Percentiles rank a stretch among this genome's conserved stretches.
phyloP scores from a whole-genome alignment of 1,140 invertebrate species.

The Drosophila pseudoobscura region DNA sequence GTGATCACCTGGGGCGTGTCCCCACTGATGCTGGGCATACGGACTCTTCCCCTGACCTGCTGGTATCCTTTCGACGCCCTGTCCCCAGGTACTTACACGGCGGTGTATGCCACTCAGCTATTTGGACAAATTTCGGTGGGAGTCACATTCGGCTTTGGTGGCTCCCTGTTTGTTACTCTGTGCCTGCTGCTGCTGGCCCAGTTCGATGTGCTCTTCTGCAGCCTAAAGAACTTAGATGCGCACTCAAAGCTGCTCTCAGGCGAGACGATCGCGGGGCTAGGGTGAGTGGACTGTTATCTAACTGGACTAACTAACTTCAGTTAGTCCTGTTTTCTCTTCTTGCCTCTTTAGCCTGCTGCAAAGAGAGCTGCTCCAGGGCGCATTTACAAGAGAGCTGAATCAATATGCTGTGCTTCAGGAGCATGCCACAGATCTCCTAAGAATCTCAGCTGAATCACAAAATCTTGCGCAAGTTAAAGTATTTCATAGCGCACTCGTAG shows the following conservation, averaged over 20 bases:
- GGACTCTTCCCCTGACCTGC: conserved; percentile 57
- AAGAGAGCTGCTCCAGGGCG: conserved; percentile 36
- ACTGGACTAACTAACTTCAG: too few species aligned
- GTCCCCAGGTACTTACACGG: conserved; percentile 46
- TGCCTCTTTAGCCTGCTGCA: conserved; percentile 38
- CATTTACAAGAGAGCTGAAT: conserved; percentile 57
- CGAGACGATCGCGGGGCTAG: conserved; percentile 30
- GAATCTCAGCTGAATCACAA: conserved; percentile 1
- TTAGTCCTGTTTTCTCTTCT: neutral
- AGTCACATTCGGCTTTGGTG: conserved; percentile 46
- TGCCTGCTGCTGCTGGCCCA: conserved; percentile 63
- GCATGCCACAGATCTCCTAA: conserved; percentile 48
- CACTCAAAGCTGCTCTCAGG: conserved; percentile 51
- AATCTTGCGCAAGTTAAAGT: conserved; percentile 3
- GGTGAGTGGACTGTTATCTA: conserved; percentile 44
- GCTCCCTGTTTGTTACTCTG: conserved; percentile 64
- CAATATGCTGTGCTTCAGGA: conserved; percentile 67
- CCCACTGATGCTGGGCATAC: conserved; percentile 56
- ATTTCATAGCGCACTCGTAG: conserved; percentile 50
- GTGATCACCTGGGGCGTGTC: conserved; percentile 60
- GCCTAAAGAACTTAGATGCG: conserved; percentile 73
- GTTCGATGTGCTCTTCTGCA: conserved; percentile 77
- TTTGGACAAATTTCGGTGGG: conserved; percentile 68
- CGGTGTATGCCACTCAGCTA: conserved; percentile 61
- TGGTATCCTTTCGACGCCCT: conserved; percentile 79